Conservation (phyloP, 2,113 vertebrate genomes). For the Podarcis raffonei region DNA sequence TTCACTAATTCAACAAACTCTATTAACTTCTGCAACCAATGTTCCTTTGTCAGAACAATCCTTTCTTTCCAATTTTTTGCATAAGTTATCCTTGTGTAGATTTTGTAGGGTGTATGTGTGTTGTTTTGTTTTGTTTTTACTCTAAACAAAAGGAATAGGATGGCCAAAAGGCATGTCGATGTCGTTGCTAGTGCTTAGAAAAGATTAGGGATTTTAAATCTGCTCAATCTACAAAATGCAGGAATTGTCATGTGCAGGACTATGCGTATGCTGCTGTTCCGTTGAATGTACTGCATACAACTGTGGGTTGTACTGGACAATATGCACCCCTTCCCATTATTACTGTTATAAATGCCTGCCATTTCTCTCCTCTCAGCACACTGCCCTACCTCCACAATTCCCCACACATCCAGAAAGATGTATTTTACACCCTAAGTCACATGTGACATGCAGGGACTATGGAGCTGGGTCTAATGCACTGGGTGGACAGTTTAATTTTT, state of each 20-base stretch:
- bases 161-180: not conserved
- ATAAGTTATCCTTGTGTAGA: no score
- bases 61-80: no score
- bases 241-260: not conserved
- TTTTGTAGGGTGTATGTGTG: no score
- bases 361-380: no score
- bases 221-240: not conserved
- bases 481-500: not conserved
- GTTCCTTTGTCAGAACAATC: no score
- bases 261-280: not conserved
- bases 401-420: no score
- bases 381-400: no score
- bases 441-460: not conserved
- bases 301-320: not conserved
- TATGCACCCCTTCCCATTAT: not conserved
- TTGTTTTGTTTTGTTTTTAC: no score
- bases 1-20: no score
- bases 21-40: no score
- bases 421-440: not conserved
- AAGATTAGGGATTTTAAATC: not conserved
- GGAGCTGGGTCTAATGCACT: not conserved
- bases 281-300: not conserved
- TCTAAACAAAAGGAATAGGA: no score
- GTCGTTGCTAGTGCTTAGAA: not conserved
- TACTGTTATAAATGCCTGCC: no score